phyloP scores from a whole-genome alignment of 37 sponge, comb jelly and placozoan species.

The Haliclona indistincta region DNA sequence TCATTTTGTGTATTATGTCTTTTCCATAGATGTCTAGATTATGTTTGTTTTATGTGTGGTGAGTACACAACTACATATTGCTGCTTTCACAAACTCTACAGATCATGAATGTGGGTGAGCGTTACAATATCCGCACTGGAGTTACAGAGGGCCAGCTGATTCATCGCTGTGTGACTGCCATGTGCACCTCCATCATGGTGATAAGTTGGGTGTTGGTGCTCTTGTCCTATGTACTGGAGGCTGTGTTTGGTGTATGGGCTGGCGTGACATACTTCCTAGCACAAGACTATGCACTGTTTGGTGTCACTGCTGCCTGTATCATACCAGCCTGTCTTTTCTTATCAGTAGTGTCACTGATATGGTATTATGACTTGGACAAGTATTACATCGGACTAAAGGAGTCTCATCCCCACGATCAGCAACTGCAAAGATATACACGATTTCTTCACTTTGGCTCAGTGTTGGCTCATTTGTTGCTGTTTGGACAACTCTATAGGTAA shows the following conservation, averaged over 20 bases:
- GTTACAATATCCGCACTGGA: too few species aligned
- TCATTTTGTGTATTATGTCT: too few species aligned
- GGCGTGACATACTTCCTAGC: neutral
- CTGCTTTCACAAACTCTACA: too few species aligned
- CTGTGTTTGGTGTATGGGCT: slow-evolving; percentile 25
- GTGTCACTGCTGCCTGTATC: slow-evolving; percentile 19
- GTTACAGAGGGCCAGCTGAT: too few species aligned
- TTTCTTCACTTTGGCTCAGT: slow-evolving; percentile 13
- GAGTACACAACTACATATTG: too few species aligned
- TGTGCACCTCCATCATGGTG: neutral
- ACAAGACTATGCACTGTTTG: slow-evolving; percentile 18
- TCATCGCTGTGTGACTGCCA: too few species aligned
- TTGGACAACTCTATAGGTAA: slow-evolving; percentile 56
- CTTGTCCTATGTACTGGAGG: slow-evolving; percentile 23
- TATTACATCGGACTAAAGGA: slow-evolving; percentile 10
- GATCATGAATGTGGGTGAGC: too few species aligned
- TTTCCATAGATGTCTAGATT: too few species aligned
- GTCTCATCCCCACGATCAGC: slow-evolving; percentile 22
- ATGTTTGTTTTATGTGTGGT: too few species aligned
- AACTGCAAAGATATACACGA: slow-evolving; percentile 11
- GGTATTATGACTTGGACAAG: slow-evolving; percentile 51
- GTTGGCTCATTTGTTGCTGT: slow-evolving; percentile 12
- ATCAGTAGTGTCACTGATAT: slow-evolving; percentile 26
- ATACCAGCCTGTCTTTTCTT: slow-evolving; percentile 8
- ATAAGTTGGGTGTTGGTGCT: slow-evolving; percentile 31